Conservation (phyloP, 2,797 vertebrate genomes). For the Xiphophorus birchmanni region DNA sequence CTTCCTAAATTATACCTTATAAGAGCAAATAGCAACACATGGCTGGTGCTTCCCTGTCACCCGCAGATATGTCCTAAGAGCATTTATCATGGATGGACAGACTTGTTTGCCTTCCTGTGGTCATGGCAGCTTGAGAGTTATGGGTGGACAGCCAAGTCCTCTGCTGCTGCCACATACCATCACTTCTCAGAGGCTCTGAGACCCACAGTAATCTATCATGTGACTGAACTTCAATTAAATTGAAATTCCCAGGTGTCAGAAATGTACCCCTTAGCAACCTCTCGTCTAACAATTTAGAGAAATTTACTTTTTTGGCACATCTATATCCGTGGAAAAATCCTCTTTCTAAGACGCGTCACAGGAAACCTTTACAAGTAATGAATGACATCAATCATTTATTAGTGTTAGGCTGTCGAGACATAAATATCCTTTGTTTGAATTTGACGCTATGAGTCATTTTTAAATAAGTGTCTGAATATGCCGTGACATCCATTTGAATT, state of each 20-base stretch:
- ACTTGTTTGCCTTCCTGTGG: conserved; percentile 59
- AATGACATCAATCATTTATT: conserved; percentile 44
- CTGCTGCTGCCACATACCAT: conserved; percentile 51
- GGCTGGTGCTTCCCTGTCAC: conserved; percentile 41
- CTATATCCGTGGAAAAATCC: conserved; percentile 16
- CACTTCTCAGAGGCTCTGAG: conserved; percentile 43
- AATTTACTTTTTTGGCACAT: conserved; percentile 18
- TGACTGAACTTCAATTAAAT: conserved; percentile 66
- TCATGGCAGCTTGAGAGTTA: conserved; percentile 66
- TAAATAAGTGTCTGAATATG: conserved; percentile 41
- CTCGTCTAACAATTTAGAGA: conserved; percentile 26
- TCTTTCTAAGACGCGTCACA: conserved; percentile 4
- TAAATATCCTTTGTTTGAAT: conserved; percentile 46
- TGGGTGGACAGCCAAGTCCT: conserved; percentile 65
- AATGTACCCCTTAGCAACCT: conserved; percentile 37
- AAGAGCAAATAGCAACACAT: conserved; percentile 43
- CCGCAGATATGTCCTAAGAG: conserved; percentile 40
- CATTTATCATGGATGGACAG: conserved; percentile 66
- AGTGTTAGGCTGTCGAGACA: conserved; percentile 24
- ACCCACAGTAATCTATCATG: conserved; percentile 62
- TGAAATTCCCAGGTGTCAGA: conserved; percentile 64
- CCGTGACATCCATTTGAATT: conserved; percentile 43
- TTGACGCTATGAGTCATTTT: conserved; percentile 37
- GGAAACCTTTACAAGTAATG: conserved; percentile 32
- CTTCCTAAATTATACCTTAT: conserved; percentile 40